phyloP scores from a whole-genome alignment of 1,140 invertebrate genomes.

The Drosophila navojoa region DNA sequence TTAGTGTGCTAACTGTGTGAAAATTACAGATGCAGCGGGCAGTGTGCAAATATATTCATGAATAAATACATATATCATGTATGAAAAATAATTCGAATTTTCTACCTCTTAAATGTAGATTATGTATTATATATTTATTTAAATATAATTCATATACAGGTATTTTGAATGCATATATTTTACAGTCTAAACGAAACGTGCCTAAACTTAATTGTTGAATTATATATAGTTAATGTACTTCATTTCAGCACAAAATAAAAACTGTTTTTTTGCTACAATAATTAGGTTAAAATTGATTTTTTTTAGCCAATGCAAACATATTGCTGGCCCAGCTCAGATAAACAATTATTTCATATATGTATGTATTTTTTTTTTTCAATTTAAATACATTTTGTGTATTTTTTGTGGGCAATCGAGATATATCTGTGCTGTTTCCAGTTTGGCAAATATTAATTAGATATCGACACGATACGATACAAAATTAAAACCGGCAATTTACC shows the following conservation, averaged over 20 bases:
- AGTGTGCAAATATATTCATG: background rate
- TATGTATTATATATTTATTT: too few species aligned
- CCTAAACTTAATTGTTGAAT: background rate
- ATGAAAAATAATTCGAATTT: too few species aligned
- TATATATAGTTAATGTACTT: background rate
- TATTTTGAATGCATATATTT: too few species aligned
- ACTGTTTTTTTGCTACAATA: background rate
- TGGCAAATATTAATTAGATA: conserved; percentile 59
- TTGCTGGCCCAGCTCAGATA: background rate
- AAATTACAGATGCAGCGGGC: background rate
- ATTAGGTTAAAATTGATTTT: background rate
- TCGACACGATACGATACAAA: conserved; percentile 23
- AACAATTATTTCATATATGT: conserved; percentile 18
- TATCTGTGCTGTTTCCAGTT: conserved; percentile 53
- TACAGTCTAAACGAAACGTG: too few species aligned
- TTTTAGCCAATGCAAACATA: background rate
- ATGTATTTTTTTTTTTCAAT: background rate
- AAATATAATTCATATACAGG: too few species aligned
- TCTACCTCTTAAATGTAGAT: too few species aligned
- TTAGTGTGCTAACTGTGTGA: background rate
- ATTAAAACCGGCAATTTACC: conserved; percentile 54
- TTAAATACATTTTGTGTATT: conserved; percentile 32
- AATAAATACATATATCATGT: too few species aligned
- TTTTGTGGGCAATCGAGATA: conserved; percentile 37
- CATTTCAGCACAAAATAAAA: too few species aligned